Conservation (phyloP, 2,113 vertebrate genomes). For the Ellobius talpinus region DNA sequence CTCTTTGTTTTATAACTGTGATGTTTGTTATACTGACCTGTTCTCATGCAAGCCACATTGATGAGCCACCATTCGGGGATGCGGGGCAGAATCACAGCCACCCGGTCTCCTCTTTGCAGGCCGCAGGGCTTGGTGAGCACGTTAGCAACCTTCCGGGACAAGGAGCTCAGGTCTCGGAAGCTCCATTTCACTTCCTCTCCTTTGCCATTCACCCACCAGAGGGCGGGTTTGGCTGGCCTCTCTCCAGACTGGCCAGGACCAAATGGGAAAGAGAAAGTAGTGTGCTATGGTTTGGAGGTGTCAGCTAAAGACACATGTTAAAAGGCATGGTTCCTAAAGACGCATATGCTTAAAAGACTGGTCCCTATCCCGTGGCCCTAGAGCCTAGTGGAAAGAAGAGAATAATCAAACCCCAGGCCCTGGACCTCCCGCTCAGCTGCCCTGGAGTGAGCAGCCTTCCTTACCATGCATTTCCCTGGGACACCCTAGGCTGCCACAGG, state of each 20-base stretch:
- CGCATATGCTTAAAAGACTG: neutral
- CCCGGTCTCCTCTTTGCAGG: conserved; percentile 86
- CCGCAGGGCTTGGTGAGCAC: conserved; percentile 84
- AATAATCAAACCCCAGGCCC: neutral
- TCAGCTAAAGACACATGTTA: neutral
- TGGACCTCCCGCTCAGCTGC: neutral
- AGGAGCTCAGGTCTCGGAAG: conserved; percentile 87
- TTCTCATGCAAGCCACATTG: conserved; percentile 88
- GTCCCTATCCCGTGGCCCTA: neutral
- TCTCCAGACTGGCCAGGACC: conserved; percentile 68
- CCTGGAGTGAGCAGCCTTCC: neutral
- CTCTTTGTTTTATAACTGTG: neutral
- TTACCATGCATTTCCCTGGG: neutral
- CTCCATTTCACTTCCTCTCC: conserved; percentile 87
- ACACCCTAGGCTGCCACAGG: neutral
- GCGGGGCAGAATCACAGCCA: conserved; percentile 87
- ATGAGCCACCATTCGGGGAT: conserved; percentile 92
- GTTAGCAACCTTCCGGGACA: conserved; percentile 87
- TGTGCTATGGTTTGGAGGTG: neutral
- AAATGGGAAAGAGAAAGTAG: neutral
- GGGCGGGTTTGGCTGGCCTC: conserved; percentile 83
- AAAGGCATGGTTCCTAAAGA: neutral
- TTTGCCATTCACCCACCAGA: conserved; percentile 90
- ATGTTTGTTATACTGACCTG: conserved; percentile 82
- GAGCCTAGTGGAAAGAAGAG: neutral